These are phyloP conservation scores for Coendou prehensilis DNA, from an alignment of 2,797 vertebrate species.

Conservation along the genomic window DNA sequence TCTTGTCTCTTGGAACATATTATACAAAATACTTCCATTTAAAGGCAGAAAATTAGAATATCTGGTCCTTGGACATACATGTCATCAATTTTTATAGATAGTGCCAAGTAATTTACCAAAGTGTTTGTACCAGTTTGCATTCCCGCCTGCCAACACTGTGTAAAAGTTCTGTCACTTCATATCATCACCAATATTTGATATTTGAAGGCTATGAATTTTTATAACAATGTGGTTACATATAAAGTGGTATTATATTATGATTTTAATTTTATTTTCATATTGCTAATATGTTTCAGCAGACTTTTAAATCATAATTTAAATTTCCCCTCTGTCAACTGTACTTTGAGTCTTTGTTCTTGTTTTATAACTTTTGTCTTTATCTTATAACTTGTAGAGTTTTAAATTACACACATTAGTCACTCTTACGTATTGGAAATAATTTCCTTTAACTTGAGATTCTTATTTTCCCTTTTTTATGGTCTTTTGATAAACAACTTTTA, in stretches of 20 bases:
- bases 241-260: not conserved
- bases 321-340: not conserved
- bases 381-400: conserved; percentile 10
- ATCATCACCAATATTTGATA: conserved; percentile 52
- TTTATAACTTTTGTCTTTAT: not conserved
- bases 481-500: not conserved
- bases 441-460: not conserved
- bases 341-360: not conserved
- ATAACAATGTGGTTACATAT: not conserved
- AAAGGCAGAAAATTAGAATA: not conserved
- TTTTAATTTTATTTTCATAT: not conserved
- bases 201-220: conserved; percentile 61
- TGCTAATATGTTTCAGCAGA: not conserved
- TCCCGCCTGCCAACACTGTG: not conserved
- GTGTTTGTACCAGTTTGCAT: conserved; percentile 48
- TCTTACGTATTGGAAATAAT: not conserved
- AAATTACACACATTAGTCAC: not conserved
- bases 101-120: conserved; percentile 46
- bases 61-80: not conserved
- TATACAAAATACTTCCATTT: not conserved
- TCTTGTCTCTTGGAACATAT: not conserved
- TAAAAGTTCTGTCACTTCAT: conserved; percentile 50
- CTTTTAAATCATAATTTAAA: conserved; percentile 33
- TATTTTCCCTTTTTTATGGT: not conserved
- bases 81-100: not conserved